phyloP scores from a whole-genome alignment of 2,797 vertebrate species.

The Pachyuromys duprasi region DNA sequence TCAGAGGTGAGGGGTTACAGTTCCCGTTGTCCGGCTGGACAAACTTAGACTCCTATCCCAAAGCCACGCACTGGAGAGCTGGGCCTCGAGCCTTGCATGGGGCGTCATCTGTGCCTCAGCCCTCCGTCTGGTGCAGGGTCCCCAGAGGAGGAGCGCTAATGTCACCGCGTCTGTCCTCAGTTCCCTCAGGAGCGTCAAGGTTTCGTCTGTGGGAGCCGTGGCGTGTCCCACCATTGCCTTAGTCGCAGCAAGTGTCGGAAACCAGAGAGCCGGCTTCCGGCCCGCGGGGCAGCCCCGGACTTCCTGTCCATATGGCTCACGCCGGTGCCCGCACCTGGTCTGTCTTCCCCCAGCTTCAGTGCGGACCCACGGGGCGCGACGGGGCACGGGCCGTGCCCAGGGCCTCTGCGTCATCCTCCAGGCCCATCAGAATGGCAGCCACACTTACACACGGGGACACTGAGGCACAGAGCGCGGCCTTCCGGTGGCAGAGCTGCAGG shows the following conservation, averaged over 20 bases:
- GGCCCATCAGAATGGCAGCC: background rate
- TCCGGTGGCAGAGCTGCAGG: background rate
- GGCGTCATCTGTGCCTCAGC: no score
- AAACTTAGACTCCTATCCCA: background rate
- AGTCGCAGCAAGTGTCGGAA: slow-evolving; percentile 75
- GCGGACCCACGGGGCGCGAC: background rate
- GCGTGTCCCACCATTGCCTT: slow-evolving; percentile 55
- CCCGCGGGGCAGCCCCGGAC: slow-evolving; percentile 79
- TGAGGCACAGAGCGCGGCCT: background rate
- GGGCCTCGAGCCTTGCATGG: no score
- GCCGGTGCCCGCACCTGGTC: background rate
- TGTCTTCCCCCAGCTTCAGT: accelerated
- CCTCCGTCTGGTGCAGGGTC: background rate
- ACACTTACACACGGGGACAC: background rate
- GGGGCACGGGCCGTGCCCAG: background rate
- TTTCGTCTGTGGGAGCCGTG: background rate
- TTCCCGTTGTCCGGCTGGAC: background rate
- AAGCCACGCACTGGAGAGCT: background rate
- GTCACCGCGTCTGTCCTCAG: background rate
- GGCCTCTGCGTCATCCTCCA: background rate
- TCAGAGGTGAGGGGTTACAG: background rate
- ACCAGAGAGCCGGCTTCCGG: slow-evolving; percentile 79
- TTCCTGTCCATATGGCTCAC: slow-evolving; percentile 85
- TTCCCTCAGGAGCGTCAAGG: background rate
- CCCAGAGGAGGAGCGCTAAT: background rate